Evolutionary conservation across 2,888 invertebrate species (phyloP), one percentile per base, ranked within the genome.

Genomic region (Caenorhabditis sp.): DNA sequence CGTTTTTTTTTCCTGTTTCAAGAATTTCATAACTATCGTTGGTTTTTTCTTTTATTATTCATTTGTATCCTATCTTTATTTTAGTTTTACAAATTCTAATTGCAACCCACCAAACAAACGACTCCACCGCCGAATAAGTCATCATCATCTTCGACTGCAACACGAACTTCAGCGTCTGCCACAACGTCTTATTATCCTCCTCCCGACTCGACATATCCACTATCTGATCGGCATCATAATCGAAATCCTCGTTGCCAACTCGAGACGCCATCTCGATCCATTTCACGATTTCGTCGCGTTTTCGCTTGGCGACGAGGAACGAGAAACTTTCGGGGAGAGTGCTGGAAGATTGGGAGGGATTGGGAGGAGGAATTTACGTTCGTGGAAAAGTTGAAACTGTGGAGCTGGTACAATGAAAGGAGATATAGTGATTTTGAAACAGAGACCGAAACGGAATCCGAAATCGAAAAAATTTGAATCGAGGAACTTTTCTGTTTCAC

Each of bases 241-340:
- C 70, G n/a, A 82, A 67, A 32, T 83, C 74, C 22, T 78, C 64
- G n/a, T 64, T 65, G 11, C 77, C 77, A 22, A 74, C 61, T 53
- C 64, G 32, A 26, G 74, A 67, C 0, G 85, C 85, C 35, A 40
- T 78, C 44, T 83, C 65, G 20, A 88, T 82, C 86, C 88, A 88
- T 44, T 78, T 61, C 11, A 72, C 67, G 15, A 86, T 22, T 11
- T 87, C 83, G 11, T 68, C 64, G 9, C 70, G 40, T 51, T 79
- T 71, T 40, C 82, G 47, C 28, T 86, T 82, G 1, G 78, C 69
- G 20, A 85, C 84, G 6, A 88, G 77, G 61, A 84, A 88, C 13
- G 86, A 83, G 58, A 87, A 79, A 60, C 86, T 86, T 68, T 88
- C 88, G n/a, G 88, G 88, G 8, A 88, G 74, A 20, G 82, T 85